Conservation (phyloP, 2,888 invertebrate species). For the Endomychus coccineus region DNA sequence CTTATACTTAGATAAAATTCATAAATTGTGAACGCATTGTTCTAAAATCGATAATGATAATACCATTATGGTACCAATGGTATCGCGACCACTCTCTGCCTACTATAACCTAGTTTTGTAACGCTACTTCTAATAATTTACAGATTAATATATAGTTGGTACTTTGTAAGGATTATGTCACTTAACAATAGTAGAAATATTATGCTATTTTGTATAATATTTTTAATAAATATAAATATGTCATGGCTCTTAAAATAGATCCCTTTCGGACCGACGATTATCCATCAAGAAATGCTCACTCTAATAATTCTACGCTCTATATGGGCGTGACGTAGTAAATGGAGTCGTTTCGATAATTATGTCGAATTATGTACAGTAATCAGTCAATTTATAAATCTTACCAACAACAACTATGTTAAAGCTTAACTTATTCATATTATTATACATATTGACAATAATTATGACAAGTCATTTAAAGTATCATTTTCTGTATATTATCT, state of each 20-base stretch:
- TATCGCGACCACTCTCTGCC: slow-evolving; percentile 28
- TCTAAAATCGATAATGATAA: slow-evolving; percentile 41
- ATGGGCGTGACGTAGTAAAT: too few species aligned
- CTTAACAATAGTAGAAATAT: slow-evolving; percentile 44
- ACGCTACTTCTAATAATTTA: slow-evolving; percentile 38
- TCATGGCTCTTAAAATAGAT: slow-evolving; percentile 40
- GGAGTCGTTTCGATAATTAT: too few species aligned
- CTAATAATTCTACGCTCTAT: too few species aligned
- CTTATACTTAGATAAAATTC: slow-evolving; percentile 43
- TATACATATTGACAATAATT: too few species aligned
- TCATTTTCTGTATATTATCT: too few species aligned
- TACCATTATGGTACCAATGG: slow-evolving; percentile 21
- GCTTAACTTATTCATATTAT: too few species aligned
- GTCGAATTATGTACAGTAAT: too few species aligned
- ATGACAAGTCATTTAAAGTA: too few species aligned
- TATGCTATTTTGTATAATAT: slow-evolving; percentile 40
- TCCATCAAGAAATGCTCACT: too few species aligned
- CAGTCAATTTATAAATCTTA: too few species aligned
- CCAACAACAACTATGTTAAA: too few species aligned
- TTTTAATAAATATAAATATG: slow-evolving; percentile 34
- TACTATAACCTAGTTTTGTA: slow-evolving; percentile 8
- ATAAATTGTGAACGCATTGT: slow-evolving; percentile 41
- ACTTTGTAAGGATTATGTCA: slow-evolving; percentile 51
- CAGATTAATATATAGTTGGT: slow-evolving; percentile 54
- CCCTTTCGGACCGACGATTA: too few species aligned